A percentile compares a stretch with the other conserved stretches of the same genome.
Conservation (phyloP, 1,140 invertebrate species). For the Pogonomyrmex californicus region DNA sequence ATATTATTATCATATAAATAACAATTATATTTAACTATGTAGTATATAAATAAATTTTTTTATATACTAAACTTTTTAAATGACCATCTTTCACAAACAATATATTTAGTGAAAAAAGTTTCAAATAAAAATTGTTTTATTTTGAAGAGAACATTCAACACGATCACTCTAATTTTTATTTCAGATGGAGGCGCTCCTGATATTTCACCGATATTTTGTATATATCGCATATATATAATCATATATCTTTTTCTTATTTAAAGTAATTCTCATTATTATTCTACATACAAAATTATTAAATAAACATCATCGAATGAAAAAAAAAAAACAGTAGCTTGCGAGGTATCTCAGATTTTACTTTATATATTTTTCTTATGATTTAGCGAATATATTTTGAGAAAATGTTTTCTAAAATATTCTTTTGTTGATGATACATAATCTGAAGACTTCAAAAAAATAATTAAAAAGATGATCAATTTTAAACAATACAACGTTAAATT, state of each 20-base stretch:
- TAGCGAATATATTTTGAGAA: background rate
- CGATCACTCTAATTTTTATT: background rate
- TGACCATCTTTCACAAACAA: background rate
- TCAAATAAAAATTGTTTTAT: background rate
- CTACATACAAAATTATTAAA: background rate
- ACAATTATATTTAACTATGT: background rate
- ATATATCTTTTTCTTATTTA: background rate
- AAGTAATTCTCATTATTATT: background rate
- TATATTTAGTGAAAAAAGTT: background rate
- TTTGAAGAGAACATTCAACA: background rate
- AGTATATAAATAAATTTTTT: background rate
- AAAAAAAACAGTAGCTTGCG: background rate
- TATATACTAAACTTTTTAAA: background rate
- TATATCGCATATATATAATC: background rate
- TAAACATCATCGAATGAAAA: background rate
- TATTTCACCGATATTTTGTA: slow-evolving; percentile 3
- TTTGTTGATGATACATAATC: background rate
- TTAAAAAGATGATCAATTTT: too few relatives aligned
- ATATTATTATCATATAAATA: background rate
- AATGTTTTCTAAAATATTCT: background rate
- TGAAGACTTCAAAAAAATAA: too few relatives aligned
- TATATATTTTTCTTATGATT: too few relatives aligned
- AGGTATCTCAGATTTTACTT: background rate
- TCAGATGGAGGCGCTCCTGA: background rate
- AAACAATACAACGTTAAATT: too few relatives aligned